Evolutionary conservation across 2,888 invertebrate genomes (phyloP).

Genomic region (Subacronicta megacephala): DNA sequence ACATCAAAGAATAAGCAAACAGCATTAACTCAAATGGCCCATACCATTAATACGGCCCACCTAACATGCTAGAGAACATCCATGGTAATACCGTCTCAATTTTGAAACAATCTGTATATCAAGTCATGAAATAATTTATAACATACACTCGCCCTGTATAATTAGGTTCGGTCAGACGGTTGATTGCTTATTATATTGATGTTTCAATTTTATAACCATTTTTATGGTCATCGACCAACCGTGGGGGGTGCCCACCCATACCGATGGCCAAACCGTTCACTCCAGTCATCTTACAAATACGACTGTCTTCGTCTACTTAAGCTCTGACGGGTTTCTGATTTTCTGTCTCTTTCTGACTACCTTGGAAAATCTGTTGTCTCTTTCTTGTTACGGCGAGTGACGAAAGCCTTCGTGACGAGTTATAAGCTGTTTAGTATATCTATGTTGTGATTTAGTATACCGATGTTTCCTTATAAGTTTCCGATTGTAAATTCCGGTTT

Average conservation of each 20-base stretch:
- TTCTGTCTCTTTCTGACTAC: constrained; percentile 69
- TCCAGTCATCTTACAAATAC: constrained; percentile 59
- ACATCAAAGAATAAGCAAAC: not conserved
- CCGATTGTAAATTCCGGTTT: constrained; percentile 34
- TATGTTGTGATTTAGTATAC: constrained; percentile 50
- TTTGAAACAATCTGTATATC: constrained; percentile 80
- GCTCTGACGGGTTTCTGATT: constrained; percentile 68
- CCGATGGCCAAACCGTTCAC: constrained; percentile 69
- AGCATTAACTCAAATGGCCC: constrained; percentile 2
- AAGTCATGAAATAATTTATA: constrained; percentile 84
- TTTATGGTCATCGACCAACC: constrained; percentile 90
- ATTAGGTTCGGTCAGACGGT: constrained; percentile 82
- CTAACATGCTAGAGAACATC: constrained; percentile 3
- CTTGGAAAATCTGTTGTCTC: constrained; percentile 52
- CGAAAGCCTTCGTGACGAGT: constrained; percentile 72
- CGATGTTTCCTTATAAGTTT: constrained; percentile 69
- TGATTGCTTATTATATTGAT: constrained; percentile 90
- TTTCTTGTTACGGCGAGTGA: constrained; percentile 73
- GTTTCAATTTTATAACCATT: constrained; percentile 90
- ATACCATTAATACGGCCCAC: not conserved
- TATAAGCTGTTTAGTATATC: constrained; percentile 49
- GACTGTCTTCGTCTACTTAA: constrained; percentile 74
- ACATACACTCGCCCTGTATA: constrained; percentile 84
- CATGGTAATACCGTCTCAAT: constrained; percentile 23
- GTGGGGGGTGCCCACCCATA: constrained; percentile 90